Percentiles rank a stretch among this genome's conserved stretches.
Evolutionary conservation across 2,113 vertebrate genomes (phyloP).

Genomic region (Lepus europaeus): DNA sequence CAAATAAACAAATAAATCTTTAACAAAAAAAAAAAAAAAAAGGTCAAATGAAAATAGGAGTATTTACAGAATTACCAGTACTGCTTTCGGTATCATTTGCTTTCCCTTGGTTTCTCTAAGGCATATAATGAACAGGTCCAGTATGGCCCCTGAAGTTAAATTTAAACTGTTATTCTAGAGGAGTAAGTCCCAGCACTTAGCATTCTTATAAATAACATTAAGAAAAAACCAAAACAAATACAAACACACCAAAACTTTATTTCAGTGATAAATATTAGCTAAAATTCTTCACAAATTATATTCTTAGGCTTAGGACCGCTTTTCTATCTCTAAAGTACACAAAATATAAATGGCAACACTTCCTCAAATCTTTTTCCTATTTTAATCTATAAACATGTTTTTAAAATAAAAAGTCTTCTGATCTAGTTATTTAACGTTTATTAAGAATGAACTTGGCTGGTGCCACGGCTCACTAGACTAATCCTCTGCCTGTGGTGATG

Average conservation of each 20-base stretch:
- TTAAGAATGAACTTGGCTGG: background rate
- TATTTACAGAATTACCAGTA: constrained; percentile 45
- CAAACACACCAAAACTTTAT: constrained; percentile 35
- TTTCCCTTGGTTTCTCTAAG: constrained; percentile 65
- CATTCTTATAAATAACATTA: constrained; percentile 66
- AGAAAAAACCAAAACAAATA: constrained; percentile 63
- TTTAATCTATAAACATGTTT: constrained; percentile 34
- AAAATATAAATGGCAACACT: constrained; percentile 41
- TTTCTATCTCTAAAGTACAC: constrained; percentile 41
- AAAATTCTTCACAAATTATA: constrained; percentile 57
- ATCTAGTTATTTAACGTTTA: constrained; percentile 57
- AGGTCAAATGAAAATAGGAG: constrained; percentile 13
- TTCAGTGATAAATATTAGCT: constrained; percentile 48
- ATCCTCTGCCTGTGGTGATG: too few relatives aligned
- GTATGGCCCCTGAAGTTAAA: constrained; percentile 50
- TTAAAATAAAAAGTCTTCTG: constrained; percentile 25
- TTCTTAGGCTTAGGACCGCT: background rate
- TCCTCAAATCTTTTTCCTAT: constrained; percentile 46
- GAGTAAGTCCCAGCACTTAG: constrained; percentile 49
- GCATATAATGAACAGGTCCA: constrained; percentile 55
- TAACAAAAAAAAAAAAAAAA: too few relatives aligned
- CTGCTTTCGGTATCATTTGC: constrained; percentile 53
- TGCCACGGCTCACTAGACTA: too few relatives aligned
- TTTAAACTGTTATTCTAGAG: constrained; percentile 66
- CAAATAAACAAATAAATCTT: too few relatives aligned